These are phyloP conservation scores for Alviniconcha strummeri DNA, from an alignment of 2,888 invertebrate genomes.

Conservation along the genomic window DNA sequence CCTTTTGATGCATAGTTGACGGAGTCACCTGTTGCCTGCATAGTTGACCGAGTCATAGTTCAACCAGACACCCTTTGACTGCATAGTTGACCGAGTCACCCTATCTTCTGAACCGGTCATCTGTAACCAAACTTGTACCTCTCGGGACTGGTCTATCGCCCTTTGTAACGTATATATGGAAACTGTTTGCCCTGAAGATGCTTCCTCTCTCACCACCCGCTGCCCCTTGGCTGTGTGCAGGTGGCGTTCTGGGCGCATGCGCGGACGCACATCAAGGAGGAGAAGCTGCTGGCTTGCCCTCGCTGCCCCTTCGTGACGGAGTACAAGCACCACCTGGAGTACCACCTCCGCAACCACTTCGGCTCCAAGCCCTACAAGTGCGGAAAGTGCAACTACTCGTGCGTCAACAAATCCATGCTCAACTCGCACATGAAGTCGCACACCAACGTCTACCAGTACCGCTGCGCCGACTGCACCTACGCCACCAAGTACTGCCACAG, in stretches of 20 bases:
- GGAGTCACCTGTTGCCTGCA: no score
- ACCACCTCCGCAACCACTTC: constrained; percentile 92
- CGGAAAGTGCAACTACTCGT: constrained; percentile 81
- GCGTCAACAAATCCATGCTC: constrained; percentile 87
- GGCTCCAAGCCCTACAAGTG: constrained; percentile 97
- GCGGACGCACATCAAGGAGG: constrained; percentile 90
- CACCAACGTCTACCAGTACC: constrained; percentile 88
- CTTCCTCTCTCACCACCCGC: no score
- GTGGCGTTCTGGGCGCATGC: constrained; percentile 95
- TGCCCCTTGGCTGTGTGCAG: constrained; percentile 48
- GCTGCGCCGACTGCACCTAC: constrained; percentile 94
- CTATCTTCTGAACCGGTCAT: no score
- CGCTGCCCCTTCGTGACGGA: constrained; percentile 98
- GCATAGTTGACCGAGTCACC: no score
- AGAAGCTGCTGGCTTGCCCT: constrained; percentile 92
- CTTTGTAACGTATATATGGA: no score
- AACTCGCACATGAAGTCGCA: constrained; percentile 98
- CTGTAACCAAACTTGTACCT: no score
- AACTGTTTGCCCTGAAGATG: no score
- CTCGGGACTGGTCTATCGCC: no score
- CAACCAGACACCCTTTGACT: no score
- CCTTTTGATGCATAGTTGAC: no score
- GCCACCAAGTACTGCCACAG: constrained; percentile 99
- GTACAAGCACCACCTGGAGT: constrained; percentile 98
- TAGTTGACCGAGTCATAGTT: no score